Base-by-base conservation (phyloP, 1,140 invertebrate species). In the Hylaeus volcanicus region DNA sequence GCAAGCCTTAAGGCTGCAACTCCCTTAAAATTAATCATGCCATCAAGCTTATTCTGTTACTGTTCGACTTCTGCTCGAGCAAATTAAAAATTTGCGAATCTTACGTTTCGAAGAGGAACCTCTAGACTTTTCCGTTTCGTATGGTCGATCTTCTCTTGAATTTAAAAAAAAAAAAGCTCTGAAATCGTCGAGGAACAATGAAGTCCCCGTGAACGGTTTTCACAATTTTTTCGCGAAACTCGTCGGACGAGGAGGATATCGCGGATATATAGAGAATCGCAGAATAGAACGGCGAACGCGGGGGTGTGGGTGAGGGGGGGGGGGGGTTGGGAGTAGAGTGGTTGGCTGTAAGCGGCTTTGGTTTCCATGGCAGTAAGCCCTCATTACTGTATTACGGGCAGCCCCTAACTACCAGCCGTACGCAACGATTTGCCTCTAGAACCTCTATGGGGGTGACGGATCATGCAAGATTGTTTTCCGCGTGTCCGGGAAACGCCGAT, bases 281-380 rank as follows among this genome's bases (percentile, higher is more conserved):
- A 70, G 82, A 66, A 83, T 74, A 82, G 79, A n/a, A 56, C 41
- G 68, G 56, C 12, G 74, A 26, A 15, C 48, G 43, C n/a, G 63
- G 39, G 70, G 51, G 72, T 6, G 39, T 79, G 61, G 43, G 69
- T 82, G 66, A 66, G 79, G 78, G 70, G 75, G 60, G 45, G 65
- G 66, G 73, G 72, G 74, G 74, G 84, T 83, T 81, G 85, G 87
- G 86, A 86, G 88, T 89, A 88, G 91, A 93, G 92, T 91, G 92
- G 92, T 91, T 91, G 92, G 89, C 88, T 90, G 89, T 93, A 93
- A 93, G 92, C 92, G 90, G 93, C 92, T 93, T 93, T 93, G 91
- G 93, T 93, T 93, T 93, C 93, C 92, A 93, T 93, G 92, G 92
- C 92, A 93, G 92, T 93, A 93, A 93, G 92, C 91, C 90, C 92